Percentiles rank a stretch among this genome's conserved stretches.
These are phyloP conservation scores for Atta texana DNA, from an alignment of 1,140 invertebrate species.

Conservation along the genomic window DNA sequence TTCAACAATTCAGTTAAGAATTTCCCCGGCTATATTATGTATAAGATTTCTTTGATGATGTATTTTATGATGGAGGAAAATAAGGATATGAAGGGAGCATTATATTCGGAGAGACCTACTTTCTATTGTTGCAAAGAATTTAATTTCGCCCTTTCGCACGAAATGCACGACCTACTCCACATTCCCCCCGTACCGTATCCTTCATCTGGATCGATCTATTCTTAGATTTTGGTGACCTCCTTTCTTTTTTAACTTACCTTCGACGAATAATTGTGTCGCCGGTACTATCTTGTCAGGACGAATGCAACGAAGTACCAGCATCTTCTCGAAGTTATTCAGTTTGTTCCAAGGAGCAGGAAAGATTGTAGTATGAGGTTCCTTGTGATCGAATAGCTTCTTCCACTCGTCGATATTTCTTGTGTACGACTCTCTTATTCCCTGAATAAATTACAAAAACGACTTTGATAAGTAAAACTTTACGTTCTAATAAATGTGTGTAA, in stretches of 20 bases:
- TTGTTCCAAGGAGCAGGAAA: slow-evolving; percentile 91
- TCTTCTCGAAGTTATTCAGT: slow-evolving; percentile 91
- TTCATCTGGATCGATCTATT: slow-evolving; percentile 22
- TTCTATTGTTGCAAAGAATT: slow-evolving; percentile 21
- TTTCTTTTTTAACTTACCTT: slow-evolving; percentile 86
- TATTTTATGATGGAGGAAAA: neutral
- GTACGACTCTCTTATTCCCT: slow-evolving; percentile 89
- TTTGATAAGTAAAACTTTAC: neutral
- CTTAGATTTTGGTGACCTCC: neutral
- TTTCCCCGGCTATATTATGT: neutral
- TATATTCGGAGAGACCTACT: neutral
- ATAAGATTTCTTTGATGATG: neutral
- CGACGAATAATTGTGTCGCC: slow-evolving; percentile 91
- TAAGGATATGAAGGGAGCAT: neutral
- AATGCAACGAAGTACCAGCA: slow-evolving; percentile 93
- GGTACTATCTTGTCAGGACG: slow-evolving; percentile 96
- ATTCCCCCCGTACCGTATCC: neutral
- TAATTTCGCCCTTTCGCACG: slow-evolving; percentile 7
- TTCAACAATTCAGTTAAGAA: neutral
- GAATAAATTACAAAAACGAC: slow-evolving; percentile 18
- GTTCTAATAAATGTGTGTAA: neutral
- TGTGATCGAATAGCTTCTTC: slow-evolving; percentile 92
- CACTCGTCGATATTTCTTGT: slow-evolving; percentile 88
- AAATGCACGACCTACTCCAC: neutral
- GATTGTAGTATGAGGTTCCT: slow-evolving; percentile 89